Conservation (phyloP, 2,113 vertebrate species). For the Athene noctua region DNA sequence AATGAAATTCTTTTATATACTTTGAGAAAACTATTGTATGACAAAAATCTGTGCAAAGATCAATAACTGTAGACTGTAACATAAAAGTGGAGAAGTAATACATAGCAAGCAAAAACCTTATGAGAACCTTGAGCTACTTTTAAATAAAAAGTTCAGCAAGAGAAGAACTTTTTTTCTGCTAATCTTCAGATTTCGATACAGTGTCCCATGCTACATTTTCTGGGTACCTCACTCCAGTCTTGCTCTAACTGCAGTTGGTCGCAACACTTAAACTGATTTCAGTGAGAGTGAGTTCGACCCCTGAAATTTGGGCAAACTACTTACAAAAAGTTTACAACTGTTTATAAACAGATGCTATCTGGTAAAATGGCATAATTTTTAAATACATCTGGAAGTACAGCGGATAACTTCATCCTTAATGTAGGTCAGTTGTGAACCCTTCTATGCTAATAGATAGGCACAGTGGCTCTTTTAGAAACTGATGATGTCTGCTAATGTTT, state of each 20-base stretch:
- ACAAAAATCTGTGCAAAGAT: background rate
- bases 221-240: background rate
- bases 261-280: background rate
- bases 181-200: background rate
- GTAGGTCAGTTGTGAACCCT: background rate
- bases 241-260: background rate
- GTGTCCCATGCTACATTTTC: background rate
- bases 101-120: background rate
- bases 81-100: background rate
- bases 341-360: background rate
- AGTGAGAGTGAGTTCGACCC: background rate
- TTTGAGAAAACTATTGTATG: background rate
- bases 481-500: background rate
- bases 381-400: background rate
- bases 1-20: background rate
- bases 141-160: background rate
- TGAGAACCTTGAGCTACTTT: background rate
- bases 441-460: background rate
- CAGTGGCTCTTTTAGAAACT: background rate
- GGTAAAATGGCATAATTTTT: background rate
- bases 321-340: background rate
- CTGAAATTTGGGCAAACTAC: background rate
- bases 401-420: background rate
- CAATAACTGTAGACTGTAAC: background rate
- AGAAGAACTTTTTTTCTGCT: background rate